Evolutionary conservation across 2,797 vertebrate genomes (phyloP), one percentile per base, ranked within the genome.

Genomic region (Megalops cyprinoides): DNA sequence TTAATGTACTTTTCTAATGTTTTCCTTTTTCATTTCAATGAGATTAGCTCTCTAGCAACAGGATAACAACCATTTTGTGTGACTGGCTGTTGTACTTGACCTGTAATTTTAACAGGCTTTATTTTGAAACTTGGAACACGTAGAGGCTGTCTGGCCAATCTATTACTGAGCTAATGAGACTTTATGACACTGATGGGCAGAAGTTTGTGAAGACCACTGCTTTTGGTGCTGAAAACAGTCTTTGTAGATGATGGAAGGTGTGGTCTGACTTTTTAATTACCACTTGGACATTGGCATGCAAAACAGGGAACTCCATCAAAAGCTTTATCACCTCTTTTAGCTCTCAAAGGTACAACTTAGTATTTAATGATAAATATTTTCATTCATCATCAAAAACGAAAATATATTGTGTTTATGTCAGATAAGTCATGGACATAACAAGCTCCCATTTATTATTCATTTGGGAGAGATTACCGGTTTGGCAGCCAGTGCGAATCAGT

Each of bases 361-460:
- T 1, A 31, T 39, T 71, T 71, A 23, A n/a, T 71, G 39, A 71
- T 71, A 71, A 71, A 71, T 71, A 71, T 71, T 71, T 67, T 71
- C 67, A 71, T 71, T 39, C 44, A 71, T 42, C 42, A 71, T 71
- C 44, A 42, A 71, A 9, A 8, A 71, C 37, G 67, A 71, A 71
- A 37, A 20, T 69, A 37, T 69, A 23, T 42, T 39, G 23, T 44
- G 67, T 42, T n/a, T 71, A 71, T 44, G 67, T 71, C 67, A 71
- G 44, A 39, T 42, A 39, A 42, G 67, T 71, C 67, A 71, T 9
- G 39, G 37, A 42, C 74, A 56, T n/a, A 77, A 58, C 75, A 78
- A 28, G 39, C 39, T 42, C 18, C 12, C 42, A 37, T 37, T 44
- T 42, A 78, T 62, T 48, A 49, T 56, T 77, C 23, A 42, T 31